Conservation (phyloP, 2,113 vertebrate species). For the Onychorhynchus coronatus region DNA sequence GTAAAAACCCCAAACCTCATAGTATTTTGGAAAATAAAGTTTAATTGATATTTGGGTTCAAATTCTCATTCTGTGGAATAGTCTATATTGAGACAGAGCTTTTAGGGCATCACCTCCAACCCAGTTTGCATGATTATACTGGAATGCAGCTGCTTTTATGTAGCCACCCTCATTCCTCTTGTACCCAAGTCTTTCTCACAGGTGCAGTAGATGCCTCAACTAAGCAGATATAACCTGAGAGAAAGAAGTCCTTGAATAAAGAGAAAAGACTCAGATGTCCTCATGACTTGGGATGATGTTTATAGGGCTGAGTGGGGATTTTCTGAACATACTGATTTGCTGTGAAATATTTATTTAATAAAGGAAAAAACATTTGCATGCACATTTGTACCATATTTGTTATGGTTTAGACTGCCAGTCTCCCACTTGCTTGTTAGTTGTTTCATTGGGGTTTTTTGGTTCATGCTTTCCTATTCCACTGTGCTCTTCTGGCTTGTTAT, state of each 20-base stretch:
- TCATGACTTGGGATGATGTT: background rate
- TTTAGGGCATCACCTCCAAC: background rate
- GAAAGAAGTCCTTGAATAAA: background rate
- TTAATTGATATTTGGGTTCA: background rate
- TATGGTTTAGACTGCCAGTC: background rate
- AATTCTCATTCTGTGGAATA: background rate
- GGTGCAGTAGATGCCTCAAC: background rate
- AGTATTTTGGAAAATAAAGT: background rate
- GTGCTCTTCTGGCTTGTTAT: background rate
- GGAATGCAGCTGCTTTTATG: background rate
- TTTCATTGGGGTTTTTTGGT: background rate
- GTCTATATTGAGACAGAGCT: background rate
- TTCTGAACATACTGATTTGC: background rate
- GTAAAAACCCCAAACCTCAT: background rate
- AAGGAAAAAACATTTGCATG: background rate
- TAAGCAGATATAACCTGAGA: background rate
- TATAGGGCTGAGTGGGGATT: background rate
- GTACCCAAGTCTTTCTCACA: background rate
- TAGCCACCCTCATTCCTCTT: background rate
- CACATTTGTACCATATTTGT: background rate
- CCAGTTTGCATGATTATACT: background rate
- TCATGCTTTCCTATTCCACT: background rate
- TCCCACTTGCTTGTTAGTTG: background rate
- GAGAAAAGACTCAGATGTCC: background rate
- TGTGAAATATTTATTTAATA: background rate